These are phyloP conservation scores for Nemurella pictetii DNA, from an alignment of 2,888 invertebrate species.

Conservation along the genomic window DNA sequence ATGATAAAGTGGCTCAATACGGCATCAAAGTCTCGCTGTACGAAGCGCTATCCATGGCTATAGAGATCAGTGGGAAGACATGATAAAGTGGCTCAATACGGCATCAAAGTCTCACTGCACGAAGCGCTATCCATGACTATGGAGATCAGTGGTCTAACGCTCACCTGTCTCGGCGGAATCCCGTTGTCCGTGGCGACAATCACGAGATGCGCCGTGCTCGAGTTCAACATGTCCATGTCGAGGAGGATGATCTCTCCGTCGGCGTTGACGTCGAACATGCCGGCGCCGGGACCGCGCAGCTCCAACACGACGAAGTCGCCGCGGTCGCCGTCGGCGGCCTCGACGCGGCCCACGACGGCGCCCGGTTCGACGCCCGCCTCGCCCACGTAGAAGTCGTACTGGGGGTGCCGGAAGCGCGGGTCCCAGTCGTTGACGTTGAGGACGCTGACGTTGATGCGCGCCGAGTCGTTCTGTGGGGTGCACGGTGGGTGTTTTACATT, in stretches of 20 bases:
- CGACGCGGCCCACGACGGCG: slow-evolving; percentile 57
- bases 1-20: too few relatives aligned
- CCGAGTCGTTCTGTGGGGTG: slow-evolving; percentile 78
- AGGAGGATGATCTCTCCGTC: slow-evolving; percentile 65
- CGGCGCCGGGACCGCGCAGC: slow-evolving; percentile 70
- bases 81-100: too few relatives aligned
- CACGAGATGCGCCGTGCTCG: slow-evolving; percentile 70
- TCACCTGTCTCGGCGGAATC: slow-evolving; percentile 73
- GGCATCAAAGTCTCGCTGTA: too few relatives aligned
- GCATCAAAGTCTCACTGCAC: too few relatives aligned
- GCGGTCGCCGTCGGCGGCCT: slow-evolving; percentile 86
- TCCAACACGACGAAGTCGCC: slow-evolving; percentile 74
- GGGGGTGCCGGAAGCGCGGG: slow-evolving; percentile 83
- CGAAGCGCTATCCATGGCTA: too few relatives aligned
- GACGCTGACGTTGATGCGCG: slow-evolving; percentile 78
- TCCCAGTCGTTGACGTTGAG: slow-evolving; percentile 92
- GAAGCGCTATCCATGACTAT: too few relatives aligned
- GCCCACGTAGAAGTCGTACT: slow-evolving; percentile 76
- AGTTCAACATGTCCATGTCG: slow-evolving; percentile 50
- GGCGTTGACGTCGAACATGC: slow-evolving; percentile 66
- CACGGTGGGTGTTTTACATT: too few relatives aligned
- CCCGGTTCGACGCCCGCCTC: slow-evolving; percentile 42
- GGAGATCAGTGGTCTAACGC: too few relatives aligned
- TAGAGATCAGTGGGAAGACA: too few relatives aligned
- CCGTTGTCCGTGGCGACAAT: slow-evolving; percentile 86